phyloP scores from a whole-genome alignment of 2,113 vertebrate genomes.

The Saimiri boliviensis region DNA sequence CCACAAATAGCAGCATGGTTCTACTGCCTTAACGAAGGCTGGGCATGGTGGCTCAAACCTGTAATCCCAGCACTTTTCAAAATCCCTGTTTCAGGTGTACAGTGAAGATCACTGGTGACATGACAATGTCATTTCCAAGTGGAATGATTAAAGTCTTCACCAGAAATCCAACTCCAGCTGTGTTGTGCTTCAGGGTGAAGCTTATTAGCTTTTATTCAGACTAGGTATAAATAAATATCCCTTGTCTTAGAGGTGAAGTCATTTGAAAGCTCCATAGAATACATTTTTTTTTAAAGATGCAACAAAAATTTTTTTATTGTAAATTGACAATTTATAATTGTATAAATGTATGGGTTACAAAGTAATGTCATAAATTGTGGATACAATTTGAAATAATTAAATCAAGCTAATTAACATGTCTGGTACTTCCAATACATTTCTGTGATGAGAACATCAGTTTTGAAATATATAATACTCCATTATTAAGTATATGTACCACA shows the following conservation, averaged over 20 bases:
- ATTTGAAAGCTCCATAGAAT: slow-evolving; percentile 17
- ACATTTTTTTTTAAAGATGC: background rate
- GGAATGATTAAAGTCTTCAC: slow-evolving; percentile 99
- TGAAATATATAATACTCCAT: too few relatives aligned
- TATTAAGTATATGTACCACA: too few relatives aligned
- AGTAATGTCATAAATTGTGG: too few relatives aligned
- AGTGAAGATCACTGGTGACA: slow-evolving; percentile 98
- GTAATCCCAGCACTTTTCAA: slow-evolving; percentile 55
- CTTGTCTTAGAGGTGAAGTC: slow-evolving; percentile 42
- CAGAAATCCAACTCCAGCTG: slow-evolving; percentile 93
- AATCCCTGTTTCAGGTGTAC: slow-evolving; percentile 89
- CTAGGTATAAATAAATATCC: slow-evolving; percentile 59
- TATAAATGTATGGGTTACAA: too few relatives aligned
- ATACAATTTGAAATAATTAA: too few relatives aligned
- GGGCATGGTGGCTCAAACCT: background rate
- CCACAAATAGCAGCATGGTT: background rate
- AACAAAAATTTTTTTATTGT: too few relatives aligned
- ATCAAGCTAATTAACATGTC: too few relatives aligned
- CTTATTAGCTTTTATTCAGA: slow-evolving; percentile 39
- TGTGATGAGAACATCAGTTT: too few relatives aligned
- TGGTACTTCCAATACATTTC: too few relatives aligned
- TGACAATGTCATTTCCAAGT: slow-evolving; percentile 97
- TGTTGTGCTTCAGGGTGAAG: slow-evolving; percentile 95
- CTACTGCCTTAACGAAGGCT: background rate
- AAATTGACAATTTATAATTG: too few relatives aligned